Percentiles rank a stretch among this genome's conserved stretches.
Evolutionary conservation across 2,888 invertebrate species (phyloP).

Genomic region (Folsomia manolachei): DNA sequence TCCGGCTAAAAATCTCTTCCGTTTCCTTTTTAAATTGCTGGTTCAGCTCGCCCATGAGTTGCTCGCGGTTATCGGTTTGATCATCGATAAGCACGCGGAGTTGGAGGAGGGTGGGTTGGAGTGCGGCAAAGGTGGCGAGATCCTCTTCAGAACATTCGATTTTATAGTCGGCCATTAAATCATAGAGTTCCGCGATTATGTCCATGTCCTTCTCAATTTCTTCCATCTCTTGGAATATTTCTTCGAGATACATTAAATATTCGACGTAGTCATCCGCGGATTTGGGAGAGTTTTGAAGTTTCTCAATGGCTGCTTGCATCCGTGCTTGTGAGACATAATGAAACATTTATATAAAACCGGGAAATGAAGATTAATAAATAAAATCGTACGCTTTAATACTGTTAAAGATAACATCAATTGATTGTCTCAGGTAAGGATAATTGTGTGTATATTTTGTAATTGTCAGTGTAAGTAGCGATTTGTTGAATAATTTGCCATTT

Average conservation of each 20-base stretch:
- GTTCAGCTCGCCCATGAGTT: constrained; percentile 69
- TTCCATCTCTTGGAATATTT: constrained; percentile 68
- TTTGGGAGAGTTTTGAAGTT: constrained; percentile 65
- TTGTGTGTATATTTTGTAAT: too few species aligned
- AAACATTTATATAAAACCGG: too few species aligned
- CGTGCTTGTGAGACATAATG: too few species aligned
- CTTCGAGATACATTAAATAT: constrained; percentile 69
- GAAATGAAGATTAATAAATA: too few species aligned
- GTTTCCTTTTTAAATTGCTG: constrained; percentile 76
- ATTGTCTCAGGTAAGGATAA: too few species aligned
- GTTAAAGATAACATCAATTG: too few species aligned
- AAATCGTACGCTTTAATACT: too few species aligned
- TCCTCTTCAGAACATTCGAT: constrained; percentile 73
- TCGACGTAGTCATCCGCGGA: constrained; percentile 71
- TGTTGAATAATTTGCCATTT: too few species aligned
- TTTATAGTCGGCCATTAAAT: constrained; percentile 75
- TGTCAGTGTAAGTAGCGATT: too few species aligned
- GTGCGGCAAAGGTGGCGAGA: constrained; percentile 45
- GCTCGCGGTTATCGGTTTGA: constrained; percentile 66
- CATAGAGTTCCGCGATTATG: constrained; percentile 77
- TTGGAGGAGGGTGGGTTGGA: constrained; percentile 54
- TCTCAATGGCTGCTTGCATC: constrained; percentile 64
- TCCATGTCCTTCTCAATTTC: constrained; percentile 70
- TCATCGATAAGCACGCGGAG: constrained; percentile 69
- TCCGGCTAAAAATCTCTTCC: constrained; percentile 67